Conservation (phyloP, 2,797 vertebrate species). For the Rhinoraja longicauda region DNA sequence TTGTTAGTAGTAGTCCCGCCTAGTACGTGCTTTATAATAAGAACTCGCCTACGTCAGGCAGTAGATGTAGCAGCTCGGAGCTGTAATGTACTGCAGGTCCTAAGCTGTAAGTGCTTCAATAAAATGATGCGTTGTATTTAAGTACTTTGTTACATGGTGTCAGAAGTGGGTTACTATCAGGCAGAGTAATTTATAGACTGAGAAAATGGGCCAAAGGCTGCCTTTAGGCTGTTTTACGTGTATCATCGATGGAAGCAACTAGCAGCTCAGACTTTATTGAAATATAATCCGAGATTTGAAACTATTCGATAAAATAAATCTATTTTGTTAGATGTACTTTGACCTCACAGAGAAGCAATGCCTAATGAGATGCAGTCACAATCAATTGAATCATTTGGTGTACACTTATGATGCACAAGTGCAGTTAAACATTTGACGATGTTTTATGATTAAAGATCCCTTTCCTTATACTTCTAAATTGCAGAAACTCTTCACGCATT, state of each 20-base stretch:
- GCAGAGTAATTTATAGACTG: not conserved
- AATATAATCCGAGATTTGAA: not conserved
- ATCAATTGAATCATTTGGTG: not conserved
- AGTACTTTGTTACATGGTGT: too few relatives aligned
- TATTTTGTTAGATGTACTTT: not conserved
- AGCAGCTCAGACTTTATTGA: constrained; percentile 3
- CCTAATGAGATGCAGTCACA: not conserved
- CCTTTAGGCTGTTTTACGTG: not conserved
- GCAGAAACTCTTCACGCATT: not conserved
- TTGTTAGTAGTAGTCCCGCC: too few relatives aligned
- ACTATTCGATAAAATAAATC: not conserved
- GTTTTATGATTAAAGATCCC: not conserved
- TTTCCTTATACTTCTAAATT: not conserved
- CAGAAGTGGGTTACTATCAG: not conserved
- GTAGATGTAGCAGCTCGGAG: too few relatives aligned
- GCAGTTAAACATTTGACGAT: not conserved
- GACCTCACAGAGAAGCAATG: not conserved
- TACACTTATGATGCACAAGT: not conserved
- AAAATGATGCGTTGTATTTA: too few relatives aligned
- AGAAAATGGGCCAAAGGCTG: not conserved
- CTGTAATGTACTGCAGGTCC: too few relatives aligned
- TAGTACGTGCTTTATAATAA: too few relatives aligned
- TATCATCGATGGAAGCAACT: not conserved
- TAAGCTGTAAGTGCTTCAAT: too few relatives aligned
- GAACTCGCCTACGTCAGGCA: too few relatives aligned